These are phyloP conservation scores for Musca vetustissima DNA, from an alignment of 1,140 invertebrate species.

Conservation along the genomic window DNA sequence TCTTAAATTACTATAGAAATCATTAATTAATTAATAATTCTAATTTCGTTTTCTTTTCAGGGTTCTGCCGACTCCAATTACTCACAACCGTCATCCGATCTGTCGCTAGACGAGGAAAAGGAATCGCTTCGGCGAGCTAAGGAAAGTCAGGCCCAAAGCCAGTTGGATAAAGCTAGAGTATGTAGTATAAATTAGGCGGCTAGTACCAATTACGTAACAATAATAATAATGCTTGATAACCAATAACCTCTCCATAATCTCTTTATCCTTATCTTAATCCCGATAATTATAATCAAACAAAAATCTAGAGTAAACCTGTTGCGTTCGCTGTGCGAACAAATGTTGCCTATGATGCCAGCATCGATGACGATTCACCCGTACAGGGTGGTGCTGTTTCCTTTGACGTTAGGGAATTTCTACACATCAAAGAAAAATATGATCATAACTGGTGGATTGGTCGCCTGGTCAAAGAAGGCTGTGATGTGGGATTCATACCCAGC, in stretches of 20 bases:
- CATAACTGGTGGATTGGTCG: conserved; percentile 99
- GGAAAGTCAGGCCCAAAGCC: conserved; percentile 93
- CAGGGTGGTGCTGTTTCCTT: conserved; percentile 97
- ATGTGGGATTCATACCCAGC: conserved; percentile 98
- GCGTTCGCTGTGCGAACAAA: conserved; percentile 99
- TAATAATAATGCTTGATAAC: background rate
- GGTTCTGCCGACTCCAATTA: conserved; percentile 99
- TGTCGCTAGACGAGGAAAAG: conserved; percentile 98
- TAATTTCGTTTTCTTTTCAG: conserved; percentile 63
- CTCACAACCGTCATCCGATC: conserved; percentile 97
- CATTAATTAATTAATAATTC: too few species aligned
- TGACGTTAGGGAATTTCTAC: conserved; percentile 95
- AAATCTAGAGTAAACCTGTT: conserved; percentile 91
- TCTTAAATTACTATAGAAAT: too few species aligned
- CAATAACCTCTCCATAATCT: background rate
- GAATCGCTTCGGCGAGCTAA: conserved; percentile 96
- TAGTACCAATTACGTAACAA: background rate
- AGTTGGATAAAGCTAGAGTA: conserved; percentile 97
- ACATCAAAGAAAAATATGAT: conserved; percentile 99
- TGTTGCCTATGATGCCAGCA: conserved; percentile 94
- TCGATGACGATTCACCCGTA: conserved; percentile 97
- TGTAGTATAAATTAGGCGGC: conserved; percentile 41
- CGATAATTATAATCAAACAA: background rate
- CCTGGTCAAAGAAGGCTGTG: conserved; percentile 93
- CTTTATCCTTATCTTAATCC: background rate